Conservation (phyloP, 2,113 vertebrate genomes). For the Nibea albiflora region DNA sequence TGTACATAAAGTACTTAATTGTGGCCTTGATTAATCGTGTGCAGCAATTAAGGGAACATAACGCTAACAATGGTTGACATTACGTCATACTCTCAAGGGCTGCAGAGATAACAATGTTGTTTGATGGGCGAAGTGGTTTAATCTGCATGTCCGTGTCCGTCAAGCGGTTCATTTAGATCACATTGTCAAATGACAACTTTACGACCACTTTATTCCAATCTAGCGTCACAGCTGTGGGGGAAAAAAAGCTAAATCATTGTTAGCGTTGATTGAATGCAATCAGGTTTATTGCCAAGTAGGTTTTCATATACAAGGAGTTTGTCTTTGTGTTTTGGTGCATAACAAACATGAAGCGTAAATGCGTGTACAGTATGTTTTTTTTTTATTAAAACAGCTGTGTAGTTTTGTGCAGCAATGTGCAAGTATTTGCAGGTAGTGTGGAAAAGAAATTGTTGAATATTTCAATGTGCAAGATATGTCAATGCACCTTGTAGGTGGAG, state of each 20-base stretch:
- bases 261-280: too few species aligned
- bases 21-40: background rate
- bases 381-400: too few species aligned
- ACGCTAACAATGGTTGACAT: background rate
- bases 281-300: too few species aligned
- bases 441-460: too few species aligned
- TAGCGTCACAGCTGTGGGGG: background rate
- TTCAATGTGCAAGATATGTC: too few species aligned
- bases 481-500: too few species aligned
- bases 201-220: background rate
- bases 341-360: too few species aligned
- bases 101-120: background rate
- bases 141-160: background rate
- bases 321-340: too few species aligned
- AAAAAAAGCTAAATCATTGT: background rate
- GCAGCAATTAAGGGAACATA: background rate
- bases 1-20: background rate
- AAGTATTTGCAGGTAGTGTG: too few species aligned
- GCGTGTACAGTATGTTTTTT: too few species aligned
- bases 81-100: background rate
- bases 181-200: background rate
- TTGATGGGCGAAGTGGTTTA: background rate
- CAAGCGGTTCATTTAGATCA: background rate
- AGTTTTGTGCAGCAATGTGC: too few species aligned
- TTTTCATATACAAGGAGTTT: too few species aligned